Base-by-base conservation (phyloP, 2,888 invertebrate species). In the Xiphydria camelus region DNA sequence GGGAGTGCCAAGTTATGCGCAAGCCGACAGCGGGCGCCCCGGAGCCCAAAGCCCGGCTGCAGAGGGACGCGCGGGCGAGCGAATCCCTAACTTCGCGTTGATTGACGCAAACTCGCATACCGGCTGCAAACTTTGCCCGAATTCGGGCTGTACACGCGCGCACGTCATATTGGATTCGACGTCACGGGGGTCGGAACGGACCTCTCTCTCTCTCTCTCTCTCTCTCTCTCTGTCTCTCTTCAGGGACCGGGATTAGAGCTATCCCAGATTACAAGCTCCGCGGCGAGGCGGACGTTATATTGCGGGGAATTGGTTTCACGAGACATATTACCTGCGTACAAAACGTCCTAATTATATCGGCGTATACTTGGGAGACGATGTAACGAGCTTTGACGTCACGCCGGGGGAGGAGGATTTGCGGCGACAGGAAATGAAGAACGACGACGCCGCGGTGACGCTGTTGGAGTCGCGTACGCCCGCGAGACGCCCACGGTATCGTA, bases 31-130 rank as follows among this genome's bases (percentile, higher is more conserved):
- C 29, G 15, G 29, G 12, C 15, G 29, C 15, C 29, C 12, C 12
- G 29, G 5, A 29, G 15, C 6, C 29, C 29, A 29, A 12, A 29
- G 29, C 9, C 2, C 6, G 15, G 12, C n/a, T 29, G 9, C 12
- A 29, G 29, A 14, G 12, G 12, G n/a, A n/a, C n/a, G n/a, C n/a
- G n/a, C n/a, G n/a, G n/a, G n/a, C n/a, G n/a, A n/a, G n/a, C n/a
- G n/a, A 29, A 29, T 59, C 57, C 35, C 56, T 61, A 66, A 66
- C 65, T 66, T 61, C 45, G 49, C 46, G 56, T 61, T 62, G 66
- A 67, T 67, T 62, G 59, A 55, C 61, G 63, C 57, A 59, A 66
- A 63, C 64, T 62, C 47, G 42, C 48, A 32, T 48, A 51, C 52
- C 45, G 31, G 49, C n/a, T n/a, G 49, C 61, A 62, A n/a, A 62